Percentiles rank a stretch among this genome's conserved stretches.
Evolutionary conservation across 2,888 invertebrate genomes (phyloP).

Genomic region (Muscina levida): DNA sequence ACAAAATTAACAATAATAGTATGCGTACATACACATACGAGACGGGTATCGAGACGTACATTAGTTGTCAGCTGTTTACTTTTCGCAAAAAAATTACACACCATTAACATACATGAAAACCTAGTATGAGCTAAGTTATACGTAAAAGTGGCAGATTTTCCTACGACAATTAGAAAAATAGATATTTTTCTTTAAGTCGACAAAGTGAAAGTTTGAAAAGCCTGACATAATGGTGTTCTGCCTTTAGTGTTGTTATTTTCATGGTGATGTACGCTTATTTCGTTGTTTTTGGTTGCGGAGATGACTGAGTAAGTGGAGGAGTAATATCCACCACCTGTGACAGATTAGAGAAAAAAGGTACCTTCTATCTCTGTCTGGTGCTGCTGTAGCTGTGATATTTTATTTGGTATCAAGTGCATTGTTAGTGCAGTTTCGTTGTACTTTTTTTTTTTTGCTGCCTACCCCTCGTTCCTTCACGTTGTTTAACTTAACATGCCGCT

Average conservation of each 20-base stretch:
- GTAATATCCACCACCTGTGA: no score
- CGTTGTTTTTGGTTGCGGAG: no score
- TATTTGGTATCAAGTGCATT: slow-evolving; percentile 47
- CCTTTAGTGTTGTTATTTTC: not conserved
- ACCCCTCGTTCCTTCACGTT: not conserved
- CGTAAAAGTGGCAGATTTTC: slow-evolving; percentile 9
- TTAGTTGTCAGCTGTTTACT: slow-evolving; percentile 50
- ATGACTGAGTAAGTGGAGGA: no score
- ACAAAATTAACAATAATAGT: not conserved
- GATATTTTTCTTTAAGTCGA: slow-evolving; percentile 19
- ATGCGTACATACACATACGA: not conserved
- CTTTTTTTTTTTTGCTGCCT: slow-evolving; percentile 21
- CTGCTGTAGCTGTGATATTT: slow-evolving; percentile 20
- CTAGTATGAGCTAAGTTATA: no score
- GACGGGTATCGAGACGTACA: no score
- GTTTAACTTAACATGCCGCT: not conserved
- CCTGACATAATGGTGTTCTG: slow-evolving; percentile 10
- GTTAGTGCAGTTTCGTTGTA: slow-evolving; percentile 54
- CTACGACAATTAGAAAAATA: not conserved
- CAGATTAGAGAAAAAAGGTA: no score
- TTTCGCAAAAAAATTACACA: slow-evolving; percentile 34
- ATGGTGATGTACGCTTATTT: not conserved
- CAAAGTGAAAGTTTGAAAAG: slow-evolving; percentile 55
- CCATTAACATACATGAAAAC: slow-evolving; percentile 17
- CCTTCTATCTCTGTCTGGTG: no score